Evolutionary conservation across 2,113 vertebrate species (phyloP), one percentile per base, ranked within the genome.

Genomic region (Heterocephalus glaber): DNA sequence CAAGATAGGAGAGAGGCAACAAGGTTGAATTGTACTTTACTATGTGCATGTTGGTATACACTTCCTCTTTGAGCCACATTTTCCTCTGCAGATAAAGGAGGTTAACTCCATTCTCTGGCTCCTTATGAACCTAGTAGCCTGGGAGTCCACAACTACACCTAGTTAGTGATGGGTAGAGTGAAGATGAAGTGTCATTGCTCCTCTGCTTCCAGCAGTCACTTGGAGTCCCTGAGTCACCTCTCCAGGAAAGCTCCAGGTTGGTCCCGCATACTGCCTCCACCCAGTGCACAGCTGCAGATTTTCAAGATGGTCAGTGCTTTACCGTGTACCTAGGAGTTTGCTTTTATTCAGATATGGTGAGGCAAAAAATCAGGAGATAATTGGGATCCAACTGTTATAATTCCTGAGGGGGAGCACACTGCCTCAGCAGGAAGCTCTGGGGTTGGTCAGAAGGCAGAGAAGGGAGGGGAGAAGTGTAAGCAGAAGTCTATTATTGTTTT

Each of bases 11-110:
- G 47, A 66, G 7, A 54, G 77, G 28, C 54, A 81, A 47, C 0
- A 2, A 88, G 58, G 52, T 35, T 7, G 33, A 65, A 41, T 13
- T 38, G 38, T 60, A 52, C 66, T 19, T 10, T 28, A 13, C 61
- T 20, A 4, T 38, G 24, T 17, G 41, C 1, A 60, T 5, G 1
- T 33, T 4, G 16, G 17, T n/a, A 30, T 2, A 49, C 7, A 24
- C 14, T n/a, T 84, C 79, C 41, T 24, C 35, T 84, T 47, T 5
- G 14, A 66, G 77, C 41, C 41, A 58, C 49, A 1, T 35, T 56
- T 52, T 72, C 82, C 30, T 66, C 13, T 92, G 58, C 47, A 44
- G 16, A 26, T 9, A 14, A 54, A 77, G 38, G 16, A 35, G 49
- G 49, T 74, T 68, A 66, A 17, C 33, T 38, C 9, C 54, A 38